Evolutionary conservation across 2,113 vertebrate species (phyloP).

Genomic region (Sinocyclocheilus rhinocerous): DNA sequence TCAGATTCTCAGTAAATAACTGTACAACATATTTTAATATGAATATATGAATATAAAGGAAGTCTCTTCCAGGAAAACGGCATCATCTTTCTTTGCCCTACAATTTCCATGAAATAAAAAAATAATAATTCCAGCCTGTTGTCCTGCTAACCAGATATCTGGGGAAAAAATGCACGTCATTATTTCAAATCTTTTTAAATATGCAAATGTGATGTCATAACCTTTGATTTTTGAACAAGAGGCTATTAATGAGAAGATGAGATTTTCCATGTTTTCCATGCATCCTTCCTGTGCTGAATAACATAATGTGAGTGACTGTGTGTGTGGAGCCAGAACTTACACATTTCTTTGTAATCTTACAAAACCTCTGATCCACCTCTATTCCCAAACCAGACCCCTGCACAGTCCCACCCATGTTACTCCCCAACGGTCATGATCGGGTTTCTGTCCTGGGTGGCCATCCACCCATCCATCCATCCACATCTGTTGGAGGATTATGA

Average conservation of each 20-base stretch:
- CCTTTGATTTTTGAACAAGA: constrained; percentile 19
- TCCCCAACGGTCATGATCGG: constrained; percentile 21
- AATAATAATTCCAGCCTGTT: neutral
- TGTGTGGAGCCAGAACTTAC: neutral
- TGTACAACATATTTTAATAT: neutral
- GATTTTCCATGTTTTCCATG: constrained; percentile 45
- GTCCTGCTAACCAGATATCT: neutral
- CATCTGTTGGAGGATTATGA: constrained; percentile 38
- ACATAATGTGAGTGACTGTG: constrained; percentile 6
- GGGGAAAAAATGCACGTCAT: neutral
- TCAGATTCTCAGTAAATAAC: neutral
- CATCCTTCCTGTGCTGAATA: neutral
- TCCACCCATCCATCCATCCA: neutral
- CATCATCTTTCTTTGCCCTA: neutral
- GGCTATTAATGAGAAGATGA: neutral
- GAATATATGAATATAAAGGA: too few species aligned
- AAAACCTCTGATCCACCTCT: constrained; percentile 17
- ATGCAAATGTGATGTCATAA: constrained; percentile 23
- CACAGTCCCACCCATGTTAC: constrained; percentile 15
- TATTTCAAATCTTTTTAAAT: constrained; percentile 6
- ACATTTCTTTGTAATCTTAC: neutral
- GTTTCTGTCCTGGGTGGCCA: constrained; percentile 56
- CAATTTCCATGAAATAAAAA: neutral
- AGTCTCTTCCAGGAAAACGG: neutral
- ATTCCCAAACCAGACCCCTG: constrained; percentile 41